A percentile compares a stretch with the other conserved stretches of the same genome.
Conservation (phyloP, 2,113 vertebrate species). For the Vulpes vulpes region DNA sequence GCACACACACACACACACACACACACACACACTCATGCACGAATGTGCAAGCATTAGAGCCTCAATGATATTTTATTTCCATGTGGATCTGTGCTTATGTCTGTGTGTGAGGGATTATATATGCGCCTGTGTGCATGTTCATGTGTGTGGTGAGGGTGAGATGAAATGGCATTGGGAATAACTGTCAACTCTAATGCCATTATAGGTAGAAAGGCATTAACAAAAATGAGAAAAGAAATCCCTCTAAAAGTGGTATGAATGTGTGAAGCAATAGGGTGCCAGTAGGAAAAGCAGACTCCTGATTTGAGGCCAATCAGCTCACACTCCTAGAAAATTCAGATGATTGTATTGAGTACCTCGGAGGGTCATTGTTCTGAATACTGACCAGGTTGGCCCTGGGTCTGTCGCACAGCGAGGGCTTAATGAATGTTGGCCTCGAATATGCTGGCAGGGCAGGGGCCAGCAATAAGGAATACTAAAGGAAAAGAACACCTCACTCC, state of each 20-base stretch:
- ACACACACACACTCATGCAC: accelerated
- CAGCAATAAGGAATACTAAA: not conserved
- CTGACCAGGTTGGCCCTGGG: not conserved
- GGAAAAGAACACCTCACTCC: accelerated
- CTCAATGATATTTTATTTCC: not conserved
- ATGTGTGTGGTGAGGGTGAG: not conserved
- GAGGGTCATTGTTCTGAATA: not conserved
- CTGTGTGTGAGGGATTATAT: not conserved
- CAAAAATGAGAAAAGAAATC: not conserved
- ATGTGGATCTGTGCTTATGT: not conserved
- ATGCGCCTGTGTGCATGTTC: not conserved
- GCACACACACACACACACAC: too few species aligned
- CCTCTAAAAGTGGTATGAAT: not conserved
- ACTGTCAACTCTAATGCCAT: not conserved
- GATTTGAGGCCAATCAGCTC: not conserved
- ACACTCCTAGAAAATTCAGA: not conserved
- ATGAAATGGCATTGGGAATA: not conserved
- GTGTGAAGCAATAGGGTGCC: not conserved
- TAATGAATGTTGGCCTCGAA: too few species aligned
- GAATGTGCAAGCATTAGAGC: accelerated
- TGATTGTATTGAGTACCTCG: too few species aligned
- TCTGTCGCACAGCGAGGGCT: not conserved
- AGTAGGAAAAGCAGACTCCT: not conserved
- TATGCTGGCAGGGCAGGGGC: accelerated
- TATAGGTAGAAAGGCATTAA: not conserved